phyloP scores from a whole-genome alignment of 1,140 invertebrate species.

The Belonocnema kinseyi region DNA sequence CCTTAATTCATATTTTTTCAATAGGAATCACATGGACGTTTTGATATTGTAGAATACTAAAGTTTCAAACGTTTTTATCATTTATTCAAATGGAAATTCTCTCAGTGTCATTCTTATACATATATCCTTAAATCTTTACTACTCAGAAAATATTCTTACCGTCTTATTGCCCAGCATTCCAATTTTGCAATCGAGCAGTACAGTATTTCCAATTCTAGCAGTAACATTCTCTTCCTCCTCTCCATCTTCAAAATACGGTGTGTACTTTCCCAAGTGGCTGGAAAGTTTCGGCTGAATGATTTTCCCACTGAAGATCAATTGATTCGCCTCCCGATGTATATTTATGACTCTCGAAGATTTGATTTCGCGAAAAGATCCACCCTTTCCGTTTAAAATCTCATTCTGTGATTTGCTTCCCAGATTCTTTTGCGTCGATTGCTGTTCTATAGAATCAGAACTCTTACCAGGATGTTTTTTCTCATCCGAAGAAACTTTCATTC shows the following conservation, averaged over 20 bases:
- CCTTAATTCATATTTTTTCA: no score
- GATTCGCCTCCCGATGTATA: not conserved
- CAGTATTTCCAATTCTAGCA: conserved; percentile 74
- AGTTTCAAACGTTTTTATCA: no score
- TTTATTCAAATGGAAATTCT: no score
- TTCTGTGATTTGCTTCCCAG: conserved; percentile 50
- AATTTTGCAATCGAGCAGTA: conserved; percentile 76
- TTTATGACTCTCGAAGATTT: conserved; percentile 30
- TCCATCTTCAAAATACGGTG: conserved; percentile 87
- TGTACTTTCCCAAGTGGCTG: conserved; percentile 76
- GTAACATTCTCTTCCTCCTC: conserved; percentile 74
- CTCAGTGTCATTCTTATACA: no score
- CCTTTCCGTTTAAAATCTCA: conserved; percentile 52
- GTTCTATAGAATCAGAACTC: conserved; percentile 2
- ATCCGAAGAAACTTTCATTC: not conserved
- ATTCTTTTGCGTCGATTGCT: conserved; percentile 35
- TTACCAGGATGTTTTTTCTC: not conserved
- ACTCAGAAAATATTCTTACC: conserved; percentile 61
- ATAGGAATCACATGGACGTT: no score
- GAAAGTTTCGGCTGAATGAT: conserved; percentile 67
- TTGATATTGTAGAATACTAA: no score
- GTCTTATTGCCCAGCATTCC: conserved; percentile 77
- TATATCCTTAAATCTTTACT: no score
- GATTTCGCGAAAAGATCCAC: conserved; percentile 46
- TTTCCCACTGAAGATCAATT: conserved; percentile 47